Conservation (phyloP, 2,113 vertebrate species). For the Phocoena sinus region DNA sequence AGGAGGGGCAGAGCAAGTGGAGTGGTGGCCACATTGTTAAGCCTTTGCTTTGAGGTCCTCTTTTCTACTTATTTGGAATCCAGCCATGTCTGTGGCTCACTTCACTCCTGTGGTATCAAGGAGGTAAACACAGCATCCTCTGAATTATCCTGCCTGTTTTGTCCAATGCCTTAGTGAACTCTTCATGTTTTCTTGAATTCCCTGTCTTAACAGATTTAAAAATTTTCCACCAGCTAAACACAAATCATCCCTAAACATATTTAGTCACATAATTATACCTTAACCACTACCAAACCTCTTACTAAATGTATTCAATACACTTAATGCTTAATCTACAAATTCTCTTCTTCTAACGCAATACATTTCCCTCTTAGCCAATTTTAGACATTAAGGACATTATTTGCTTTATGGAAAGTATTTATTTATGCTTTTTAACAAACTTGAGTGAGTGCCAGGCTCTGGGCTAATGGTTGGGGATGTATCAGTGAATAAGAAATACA, state of each 20-base stretch:
- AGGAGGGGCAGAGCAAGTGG: background rate
- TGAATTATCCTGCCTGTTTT: background rate
- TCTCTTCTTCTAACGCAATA: conserved; percentile 14
- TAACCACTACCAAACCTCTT: conserved; percentile 12
- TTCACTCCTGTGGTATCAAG: background rate
- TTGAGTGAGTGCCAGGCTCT: background rate
- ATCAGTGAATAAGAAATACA: background rate
- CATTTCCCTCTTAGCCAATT: conserved; percentile 28
- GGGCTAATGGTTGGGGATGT: background rate
- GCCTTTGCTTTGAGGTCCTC: background rate
- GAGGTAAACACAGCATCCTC: background rate
- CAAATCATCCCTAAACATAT: conserved; percentile 31
- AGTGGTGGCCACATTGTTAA: too few relatives aligned
- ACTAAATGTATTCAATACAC: background rate
- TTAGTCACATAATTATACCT: conserved; percentile 43
- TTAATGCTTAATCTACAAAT: conserved; percentile 28
- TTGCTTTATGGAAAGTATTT: conserved; percentile 38
- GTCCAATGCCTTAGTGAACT: background rate
- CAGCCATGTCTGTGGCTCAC: background rate
- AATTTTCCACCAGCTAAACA: conserved; percentile 26
- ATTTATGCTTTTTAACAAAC: conserved; percentile 42
- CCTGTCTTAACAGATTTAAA: background rate
- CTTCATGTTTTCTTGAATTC: conserved; percentile 22
- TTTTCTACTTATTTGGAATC: background rate
- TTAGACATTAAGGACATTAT: conserved; percentile 35